Base-by-base conservation (phyloP, 2,113 vertebrate genomes). In the Megaceryle torquata region DNA sequence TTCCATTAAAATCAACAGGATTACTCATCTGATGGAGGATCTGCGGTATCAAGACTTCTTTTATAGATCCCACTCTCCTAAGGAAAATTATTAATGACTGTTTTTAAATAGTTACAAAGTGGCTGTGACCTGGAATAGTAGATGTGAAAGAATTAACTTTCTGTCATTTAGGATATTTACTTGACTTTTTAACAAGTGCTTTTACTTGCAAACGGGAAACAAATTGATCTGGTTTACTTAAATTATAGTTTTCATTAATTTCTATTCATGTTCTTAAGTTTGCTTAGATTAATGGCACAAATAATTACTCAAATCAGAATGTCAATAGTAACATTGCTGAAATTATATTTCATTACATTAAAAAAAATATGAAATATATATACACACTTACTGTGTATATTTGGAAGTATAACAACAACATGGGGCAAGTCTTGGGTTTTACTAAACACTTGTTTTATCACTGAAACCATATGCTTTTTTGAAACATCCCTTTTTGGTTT, bases 1-100 rank as follows among this genome's bases (percentile, higher is more conserved):
- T 93, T 82, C 3, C 11, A 77, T 93, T 93, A 94, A 80, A 90
- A 80, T 81, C 64, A 78, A 64, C 46, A 59, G 82, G 82, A 91
- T 96, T 91, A 65, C 16, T 93, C 31, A 64, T 74, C 56, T 5
- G 6, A 8, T 85, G 82, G 71, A 89, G 56, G 60, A 82, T 60
- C 59, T 91, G n/a, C 64, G 54, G 41, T 54, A 94, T 80, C 82
- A 72, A 18, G 77, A 54, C 43, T 82, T 85, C 53, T 60, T 92
- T 67, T 80, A 61, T 59, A 88, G 82, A 79, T 76, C 70, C 20
- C 21, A 29, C 25, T 74, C 14, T 78, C 51, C 31, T 25, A 67
- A 93, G 50, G 46, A 69, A 89, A 60, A 82, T 0, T 1, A 72
- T 92, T 88, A 74, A 65, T 89, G 26, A 67, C 88, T 92, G 71